Percentiles rank a stretch among this genome's conserved stretches.
Evolutionary conservation across 1,140 invertebrate species (phyloP).

Genomic region (Agrypnia vestita): DNA sequence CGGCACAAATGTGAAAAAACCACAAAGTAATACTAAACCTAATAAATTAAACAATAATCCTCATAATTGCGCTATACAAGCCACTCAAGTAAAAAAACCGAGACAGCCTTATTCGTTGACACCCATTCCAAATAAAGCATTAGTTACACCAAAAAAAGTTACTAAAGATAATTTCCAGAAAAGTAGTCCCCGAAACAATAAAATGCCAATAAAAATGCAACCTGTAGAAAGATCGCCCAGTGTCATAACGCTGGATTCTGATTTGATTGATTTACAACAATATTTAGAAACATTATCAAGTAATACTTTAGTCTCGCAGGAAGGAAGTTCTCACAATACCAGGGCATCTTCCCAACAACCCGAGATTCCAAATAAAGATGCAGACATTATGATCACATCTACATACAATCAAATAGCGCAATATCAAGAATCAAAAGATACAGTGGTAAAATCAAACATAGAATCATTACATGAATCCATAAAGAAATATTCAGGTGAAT

Average conservation of each 20-base stretch:
- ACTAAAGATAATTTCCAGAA: background rate
- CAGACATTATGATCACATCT: too few species aligned
- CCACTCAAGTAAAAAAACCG: background rate
- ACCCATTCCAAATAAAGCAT: background rate
- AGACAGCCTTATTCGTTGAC: background rate
- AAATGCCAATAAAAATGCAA: background rate
- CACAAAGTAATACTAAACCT: constrained; percentile 2
- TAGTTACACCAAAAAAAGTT: background rate
- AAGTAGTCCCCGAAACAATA: background rate
- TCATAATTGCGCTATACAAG: background rate
- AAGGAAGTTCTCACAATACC: too few species aligned
- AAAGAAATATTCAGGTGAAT: background rate
- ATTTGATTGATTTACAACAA: constrained; percentile 15
- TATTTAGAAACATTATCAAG: constrained; percentile 20
- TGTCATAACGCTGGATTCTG: background rate
- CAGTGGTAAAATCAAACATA: too few species aligned
- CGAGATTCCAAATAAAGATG: too few species aligned
- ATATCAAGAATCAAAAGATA: too few species aligned
- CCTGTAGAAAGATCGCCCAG: background rate
- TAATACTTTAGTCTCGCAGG: constrained; percentile 2
- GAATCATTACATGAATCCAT: background rate
- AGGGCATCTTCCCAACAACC: too few species aligned
- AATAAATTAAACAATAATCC: constrained; percentile 13
- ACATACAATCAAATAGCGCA: too few species aligned
- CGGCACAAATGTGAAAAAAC: background rate